Evolutionary conservation across 2,888 invertebrate genomes (phyloP).

Genomic region (Ichneumon xanthorius): DNA sequence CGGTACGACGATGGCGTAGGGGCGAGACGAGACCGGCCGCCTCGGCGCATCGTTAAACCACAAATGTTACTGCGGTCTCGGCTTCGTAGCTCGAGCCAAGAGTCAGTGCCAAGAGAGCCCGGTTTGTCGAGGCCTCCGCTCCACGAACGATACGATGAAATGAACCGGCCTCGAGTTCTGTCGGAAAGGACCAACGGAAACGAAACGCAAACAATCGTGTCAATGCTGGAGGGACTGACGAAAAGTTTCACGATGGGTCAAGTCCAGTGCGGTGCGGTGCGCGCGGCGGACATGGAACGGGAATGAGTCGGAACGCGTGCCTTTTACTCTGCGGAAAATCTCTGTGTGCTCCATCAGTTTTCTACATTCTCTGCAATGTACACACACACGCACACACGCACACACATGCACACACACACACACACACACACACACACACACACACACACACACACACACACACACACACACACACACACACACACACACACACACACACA

Average conservation of each 20-base stretch:
- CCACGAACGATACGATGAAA: conserved; percentile 14
- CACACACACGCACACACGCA: neutral
- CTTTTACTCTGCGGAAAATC: neutral
- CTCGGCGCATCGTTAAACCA: conserved; percentile 56
- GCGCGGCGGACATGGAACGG: neutral
- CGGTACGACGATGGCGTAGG: conserved; percentile 48
- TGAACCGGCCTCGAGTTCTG: conserved; percentile 27
- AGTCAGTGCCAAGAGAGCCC: conserved; percentile 49
- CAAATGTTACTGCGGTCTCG: conserved; percentile 59
- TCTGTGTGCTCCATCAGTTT: neutral
- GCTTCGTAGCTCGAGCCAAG: conserved; percentile 48
- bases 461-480: neutral
- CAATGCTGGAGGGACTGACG: conserved; percentile 21
- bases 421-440: too few relatives aligned
- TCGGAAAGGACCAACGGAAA: neutral
- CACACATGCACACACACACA: too few relatives aligned
- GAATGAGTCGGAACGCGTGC: conserved; percentile 36
- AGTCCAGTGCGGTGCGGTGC: neutral
- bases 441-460: too few relatives aligned
- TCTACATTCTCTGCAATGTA: neutral
- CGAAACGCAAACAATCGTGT: conserved; percentile 41
- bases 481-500: neutral
- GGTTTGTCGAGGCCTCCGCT: neutral
- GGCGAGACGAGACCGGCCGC: neutral
- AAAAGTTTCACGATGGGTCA: conserved; percentile 14